Evolutionary conservation across 2,113 vertebrate species (phyloP), one percentile per base, ranked within the genome.

Genomic region (Silurus asotus): DNA sequence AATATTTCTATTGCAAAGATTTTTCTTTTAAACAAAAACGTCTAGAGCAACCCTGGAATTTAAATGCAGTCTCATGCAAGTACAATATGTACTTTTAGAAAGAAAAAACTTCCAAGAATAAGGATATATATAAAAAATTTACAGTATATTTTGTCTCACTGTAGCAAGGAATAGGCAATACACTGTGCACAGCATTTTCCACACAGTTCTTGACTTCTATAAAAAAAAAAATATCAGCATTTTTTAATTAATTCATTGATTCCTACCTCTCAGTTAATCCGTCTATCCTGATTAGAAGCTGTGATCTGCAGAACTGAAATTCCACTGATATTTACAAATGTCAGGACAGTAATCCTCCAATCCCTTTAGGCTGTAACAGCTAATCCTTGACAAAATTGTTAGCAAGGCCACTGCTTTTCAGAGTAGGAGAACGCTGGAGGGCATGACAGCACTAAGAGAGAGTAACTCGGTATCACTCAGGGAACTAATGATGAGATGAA

Each of bases 281-380:
- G 90, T 86, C 88, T 87, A 67, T 89, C 28, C 86, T 89, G 87
- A 90, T 91, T 89, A 85, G 84, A 86, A 91, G 90, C 90, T 88
- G 91, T 89, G 90, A 91, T 81, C 88, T 89, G 92, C 89, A 90
- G 90, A 94, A 93, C 90, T 90, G 90, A 93, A 93, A 94, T 91
- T 94, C 91, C 89, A 90, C 92, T 92, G 90, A 93, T 93, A 93
- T 91, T 91, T 93, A 94, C 92, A 93, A 95, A 91, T 84, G 92
- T 89, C 87, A 87, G 89, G 87, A 88, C 90, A 88, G 89, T 93
- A 94, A 95, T 94, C 94, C 92, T 86, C 53, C 8, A 93, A 94
- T 94, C 92, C 92, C 90, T 82, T 94, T 93, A 94, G 94, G 94
- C 91, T 92, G 88, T 91, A 92, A 91, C 89, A 90, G 86, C 90